A percentile compares a stretch with the other conserved stretches of the same genome.
These are phyloP conservation scores for Globodera rostochiensis DNA, from an alignment of 1,140 invertebrate genomes.

Conservation along the genomic window DNA sequence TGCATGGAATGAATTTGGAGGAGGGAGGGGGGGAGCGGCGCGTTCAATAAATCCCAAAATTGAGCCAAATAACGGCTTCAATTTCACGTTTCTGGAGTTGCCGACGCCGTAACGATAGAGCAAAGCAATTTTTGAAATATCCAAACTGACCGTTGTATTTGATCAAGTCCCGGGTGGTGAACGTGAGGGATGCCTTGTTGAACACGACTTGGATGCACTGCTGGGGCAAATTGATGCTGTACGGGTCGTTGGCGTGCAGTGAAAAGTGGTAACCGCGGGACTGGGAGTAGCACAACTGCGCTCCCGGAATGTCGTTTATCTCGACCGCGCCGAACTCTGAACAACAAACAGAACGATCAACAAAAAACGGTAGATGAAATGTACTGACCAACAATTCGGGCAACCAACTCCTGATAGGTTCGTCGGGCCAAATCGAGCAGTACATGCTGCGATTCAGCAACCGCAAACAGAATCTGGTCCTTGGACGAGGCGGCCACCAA, in stretches of 20 bases:
- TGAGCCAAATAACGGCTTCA: too few species aligned
- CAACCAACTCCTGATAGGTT: constrained; percentile 43
- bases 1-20: too few species aligned
- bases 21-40: too few species aligned
- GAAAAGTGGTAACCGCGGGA: constrained; percentile 50
- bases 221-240: constrained; percentile 26
- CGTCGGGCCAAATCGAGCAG: constrained; percentile 40
- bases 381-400: constrained; percentile 37
- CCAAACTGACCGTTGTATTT: constrained; percentile 48
- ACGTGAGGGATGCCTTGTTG: constrained; percentile 47
- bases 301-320: constrained; percentile 3
- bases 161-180: constrained; percentile 52
- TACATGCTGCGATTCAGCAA: constrained; percentile 34
- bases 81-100: too few species aligned
- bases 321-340: constrained; percentile 40
- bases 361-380: background rate
- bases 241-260: constrained; percentile 34
- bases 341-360: constrained; percentile 20
- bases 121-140: background rate
- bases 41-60: too few species aligned
- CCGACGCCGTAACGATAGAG: background rate
- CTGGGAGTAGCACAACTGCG: constrained; percentile 30
- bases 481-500: constrained; percentile 35
- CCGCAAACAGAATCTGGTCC: constrained; percentile 41
- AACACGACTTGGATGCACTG: constrained; percentile 52